phyloP scores from a whole-genome alignment of 2,797 vertebrate genomes.

The Eleutherodactylus coqui region DNA sequence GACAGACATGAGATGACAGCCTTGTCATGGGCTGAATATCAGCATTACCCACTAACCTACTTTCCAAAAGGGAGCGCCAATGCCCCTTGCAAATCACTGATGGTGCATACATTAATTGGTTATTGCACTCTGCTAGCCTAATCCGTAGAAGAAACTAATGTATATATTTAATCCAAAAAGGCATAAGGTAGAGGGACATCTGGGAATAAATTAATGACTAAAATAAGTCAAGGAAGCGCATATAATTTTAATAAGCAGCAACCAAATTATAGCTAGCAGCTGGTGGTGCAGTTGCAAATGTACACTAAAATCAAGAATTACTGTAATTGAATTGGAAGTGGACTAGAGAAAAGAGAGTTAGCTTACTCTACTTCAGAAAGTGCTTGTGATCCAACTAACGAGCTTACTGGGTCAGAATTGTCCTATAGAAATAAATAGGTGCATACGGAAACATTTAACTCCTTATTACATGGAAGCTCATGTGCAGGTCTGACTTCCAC shows the following conservation, averaged over 20 bases:
- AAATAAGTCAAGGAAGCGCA: background rate
- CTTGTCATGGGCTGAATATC: background rate
- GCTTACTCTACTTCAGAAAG: background rate
- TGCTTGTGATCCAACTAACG: background rate
- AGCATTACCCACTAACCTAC: constrained; percentile 23
- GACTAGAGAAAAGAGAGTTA: background rate
- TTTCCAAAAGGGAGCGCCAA: background rate
- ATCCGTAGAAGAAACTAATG: background rate
- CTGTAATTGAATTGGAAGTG: background rate
- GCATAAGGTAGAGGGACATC: background rate
- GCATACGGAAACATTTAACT: no score
- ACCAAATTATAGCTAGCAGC: background rate
- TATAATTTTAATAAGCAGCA: background rate
- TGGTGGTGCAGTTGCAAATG: background rate
- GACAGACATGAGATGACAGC: constrained; percentile 31
- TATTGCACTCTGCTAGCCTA: background rate
- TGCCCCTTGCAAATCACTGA: background rate
- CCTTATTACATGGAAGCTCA: no score
- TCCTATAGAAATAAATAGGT: background rate
- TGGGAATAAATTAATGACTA: background rate
- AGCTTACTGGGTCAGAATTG: background rate
- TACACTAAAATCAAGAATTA: background rate
- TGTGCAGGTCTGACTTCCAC: no score
- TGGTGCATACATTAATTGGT: background rate
- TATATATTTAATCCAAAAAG: background rate